Evolutionary conservation across 2,113 vertebrate species (phyloP), one percentile per base, ranked within the genome.

Genomic region (Entelurus aequoreus): DNA sequence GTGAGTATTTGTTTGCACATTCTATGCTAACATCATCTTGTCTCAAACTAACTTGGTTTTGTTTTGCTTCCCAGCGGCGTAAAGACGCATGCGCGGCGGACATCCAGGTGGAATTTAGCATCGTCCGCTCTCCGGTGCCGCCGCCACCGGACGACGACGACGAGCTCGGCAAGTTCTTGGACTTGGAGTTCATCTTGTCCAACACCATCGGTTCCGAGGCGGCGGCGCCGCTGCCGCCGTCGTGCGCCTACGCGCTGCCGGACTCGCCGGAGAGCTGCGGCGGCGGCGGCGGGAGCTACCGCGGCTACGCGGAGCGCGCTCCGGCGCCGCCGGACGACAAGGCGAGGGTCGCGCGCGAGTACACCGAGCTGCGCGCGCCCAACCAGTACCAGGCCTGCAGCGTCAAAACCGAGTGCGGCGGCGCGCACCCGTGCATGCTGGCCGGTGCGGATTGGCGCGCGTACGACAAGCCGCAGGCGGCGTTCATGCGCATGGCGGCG

Each of bases 221-320:
- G 58, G n/a, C 60, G 60, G 11, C 42, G 15, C 7, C 46, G 21
- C 68, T 80, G 0, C 58, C 63, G 10, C 83, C 76, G 51, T 84
- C 74, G 11, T 88, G 88, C 42, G 84, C 87, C 1, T 95, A 94
- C 49, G 89, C 92, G 0, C 66, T 95, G 51, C 94, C 94, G 0
- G 94, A 94, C 74, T 95, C 94, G 1, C 94, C 94, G 1, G 93
- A 95, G 66, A 96, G 94, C 78, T 94, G 93, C 79, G 80, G 90
- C 55, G 73, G 90, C 55, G 73, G 82, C 91, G 0, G 81, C 5
- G 94, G 94, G 64, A 87, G 90, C 59, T 83, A 74, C 71, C 60
- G 66, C 11, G 48, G 65, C 63, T 92, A 89, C 42, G 6, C 73
- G 0, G 73, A 76, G 16, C 89, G 90, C 67, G 93, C 94, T 75